phyloP scores from a whole-genome alignment of 2,888 invertebrate species.

The Cyclophora albipunctata region DNA sequence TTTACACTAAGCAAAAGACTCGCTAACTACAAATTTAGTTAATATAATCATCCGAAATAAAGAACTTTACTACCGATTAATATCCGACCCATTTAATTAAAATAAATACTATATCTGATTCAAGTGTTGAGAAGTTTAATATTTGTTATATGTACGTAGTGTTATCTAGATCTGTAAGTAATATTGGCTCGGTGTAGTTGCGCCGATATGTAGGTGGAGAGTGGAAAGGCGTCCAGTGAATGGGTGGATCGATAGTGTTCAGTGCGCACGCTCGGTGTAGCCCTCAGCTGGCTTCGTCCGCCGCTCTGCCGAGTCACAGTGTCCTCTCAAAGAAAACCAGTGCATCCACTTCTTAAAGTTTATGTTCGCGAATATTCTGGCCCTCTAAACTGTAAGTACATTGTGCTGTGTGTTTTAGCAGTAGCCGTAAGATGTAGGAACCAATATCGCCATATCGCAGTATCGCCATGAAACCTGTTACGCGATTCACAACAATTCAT shows the following conservation, averaged over 20 bases:
- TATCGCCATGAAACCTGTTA: conserved; percentile 53
- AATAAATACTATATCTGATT: not conserved
- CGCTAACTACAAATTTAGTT: not conserved
- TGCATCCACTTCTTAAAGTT: conserved; percentile 43
- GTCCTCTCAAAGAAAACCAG: conserved; percentile 42
- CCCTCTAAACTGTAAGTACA: conserved; percentile 61
- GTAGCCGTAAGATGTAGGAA: no score
- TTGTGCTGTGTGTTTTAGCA: conserved; percentile 4
- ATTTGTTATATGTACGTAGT: conserved; percentile 10
- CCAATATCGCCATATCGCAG: conserved; percentile 33
- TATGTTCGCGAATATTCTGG: conserved; percentile 37
- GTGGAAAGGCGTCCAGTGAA: conserved; percentile 54
- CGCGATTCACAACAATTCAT: conserved; percentile 41
- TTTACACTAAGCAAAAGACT: conserved; percentile 14
- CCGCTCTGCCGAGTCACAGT: conserved; percentile 45
- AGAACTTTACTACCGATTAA: not conserved
- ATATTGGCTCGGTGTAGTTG: conserved; percentile 45
- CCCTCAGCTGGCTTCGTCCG: conserved; percentile 57
- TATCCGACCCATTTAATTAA: not conserved
- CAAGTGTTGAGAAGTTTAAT: conserved; percentile 4
- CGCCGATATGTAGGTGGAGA: conserved; percentile 60
- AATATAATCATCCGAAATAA: not conserved
- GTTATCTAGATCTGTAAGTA: conserved; percentile 34
- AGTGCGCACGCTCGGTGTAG: conserved; percentile 58
- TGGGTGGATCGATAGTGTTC: conserved; percentile 66